Evolutionary conservation across 1,140 invertebrate genomes (phyloP).

Genomic region (Drosophila kikkawai): DNA sequence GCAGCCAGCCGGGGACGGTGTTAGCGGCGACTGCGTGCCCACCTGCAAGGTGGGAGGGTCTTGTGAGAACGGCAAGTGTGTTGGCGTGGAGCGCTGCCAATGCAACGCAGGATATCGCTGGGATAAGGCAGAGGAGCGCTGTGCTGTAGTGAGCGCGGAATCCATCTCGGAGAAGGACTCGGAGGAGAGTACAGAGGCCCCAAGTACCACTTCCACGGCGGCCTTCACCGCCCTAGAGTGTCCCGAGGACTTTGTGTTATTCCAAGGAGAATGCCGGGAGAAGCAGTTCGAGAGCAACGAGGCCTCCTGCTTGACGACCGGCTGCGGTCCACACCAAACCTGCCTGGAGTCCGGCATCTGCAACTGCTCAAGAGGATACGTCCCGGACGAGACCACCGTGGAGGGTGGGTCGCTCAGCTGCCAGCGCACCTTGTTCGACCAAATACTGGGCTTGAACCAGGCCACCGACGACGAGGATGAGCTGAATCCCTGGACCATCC

Average conservation of each 20-base stretch:
- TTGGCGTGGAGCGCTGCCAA: conserved; percentile 56
- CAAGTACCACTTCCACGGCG: conserved; percentile 9
- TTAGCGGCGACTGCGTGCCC: conserved; percentile 59
- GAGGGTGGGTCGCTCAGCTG: conserved; percentile 26
- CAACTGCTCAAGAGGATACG: conserved; percentile 51
- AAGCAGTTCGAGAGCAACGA: conserved; percentile 70
- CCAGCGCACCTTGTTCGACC: conserved; percentile 45
- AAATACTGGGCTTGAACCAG: conserved; percentile 54
- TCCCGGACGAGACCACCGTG: conserved; percentile 20
- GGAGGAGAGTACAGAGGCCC: neutral
- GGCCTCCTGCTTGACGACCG: conserved; percentile 34
- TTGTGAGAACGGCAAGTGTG: conserved; percentile 61
- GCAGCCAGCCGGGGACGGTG: conserved; percentile 51
- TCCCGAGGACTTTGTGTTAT: conserved; percentile 46
- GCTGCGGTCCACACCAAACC: conserved; percentile 57
- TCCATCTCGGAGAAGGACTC: conserved; percentile 19
- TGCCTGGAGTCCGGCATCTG: conserved; percentile 48
- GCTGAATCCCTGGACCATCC: conserved; percentile 62
- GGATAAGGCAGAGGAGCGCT: conserved; percentile 31
- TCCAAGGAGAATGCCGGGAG: conserved; percentile 62
- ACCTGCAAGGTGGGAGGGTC: conserved; percentile 49
- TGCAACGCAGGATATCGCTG: conserved; percentile 58
- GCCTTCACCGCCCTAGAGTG: conserved; percentile 32
- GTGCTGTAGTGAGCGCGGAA: conserved; percentile 17
- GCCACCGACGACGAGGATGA: conserved; percentile 63